These are phyloP conservation scores for Acrocephalus scirpaceus DNA, from an alignment of 2,797 vertebrate genomes.

Conservation along the genomic window DNA sequence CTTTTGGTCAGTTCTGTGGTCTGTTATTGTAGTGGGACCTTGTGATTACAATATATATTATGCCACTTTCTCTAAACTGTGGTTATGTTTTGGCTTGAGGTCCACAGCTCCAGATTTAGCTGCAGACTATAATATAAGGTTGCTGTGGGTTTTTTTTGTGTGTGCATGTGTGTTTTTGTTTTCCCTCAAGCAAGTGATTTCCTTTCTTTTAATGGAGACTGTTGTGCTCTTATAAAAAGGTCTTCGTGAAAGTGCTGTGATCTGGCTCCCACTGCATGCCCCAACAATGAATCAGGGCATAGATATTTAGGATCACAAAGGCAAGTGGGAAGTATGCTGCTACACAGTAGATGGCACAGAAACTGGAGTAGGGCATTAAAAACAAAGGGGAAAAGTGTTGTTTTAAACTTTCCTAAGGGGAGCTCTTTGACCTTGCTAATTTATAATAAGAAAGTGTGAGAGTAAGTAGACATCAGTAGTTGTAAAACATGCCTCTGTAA, in stretches of 20 bases:
- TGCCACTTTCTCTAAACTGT: background rate
- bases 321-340: slow-evolving; percentile 33
- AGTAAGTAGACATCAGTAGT: slow-evolving; percentile 30
- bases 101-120: background rate
- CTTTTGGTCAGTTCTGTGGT: background rate
- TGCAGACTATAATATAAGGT: background rate
- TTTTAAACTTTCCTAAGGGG: slow-evolving; percentile 57
- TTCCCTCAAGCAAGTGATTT: background rate
- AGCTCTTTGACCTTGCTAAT: slow-evolving; percentile 62
- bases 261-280: slow-evolving; percentile 22
- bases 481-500: slow-evolving; percentile 27
- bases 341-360: slow-evolving; percentile 25
- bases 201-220: background rate
- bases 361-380: slow-evolving; percentile 23
- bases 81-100: slow-evolving; percentile 7
- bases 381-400: slow-evolving; percentile 42
- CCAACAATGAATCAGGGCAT: background rate
- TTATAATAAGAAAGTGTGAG: slow-evolving; percentile 63
- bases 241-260: slow-evolving; percentile 35
- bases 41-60: background rate
- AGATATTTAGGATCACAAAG: slow-evolving; percentile 49
- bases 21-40: background rate
- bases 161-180: background rate
- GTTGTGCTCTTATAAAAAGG: slow-evolving; percentile 16
- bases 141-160: background rate